phyloP scores from a whole-genome alignment of 2,797 vertebrate genomes.

The Anas capensis region DNA sequence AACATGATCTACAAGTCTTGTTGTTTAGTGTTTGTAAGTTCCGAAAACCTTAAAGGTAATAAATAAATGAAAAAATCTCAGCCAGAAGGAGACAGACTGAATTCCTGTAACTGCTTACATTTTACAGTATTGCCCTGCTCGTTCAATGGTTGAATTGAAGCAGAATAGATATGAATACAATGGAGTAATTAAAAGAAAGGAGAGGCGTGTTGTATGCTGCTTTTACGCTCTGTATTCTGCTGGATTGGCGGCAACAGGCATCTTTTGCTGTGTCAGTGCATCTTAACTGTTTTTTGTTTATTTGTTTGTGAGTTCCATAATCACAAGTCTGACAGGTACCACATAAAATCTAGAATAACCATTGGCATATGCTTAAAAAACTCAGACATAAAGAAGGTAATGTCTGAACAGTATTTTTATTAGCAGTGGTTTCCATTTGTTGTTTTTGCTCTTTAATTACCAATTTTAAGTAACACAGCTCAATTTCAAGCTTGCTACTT shows the following conservation, averaged over 20 bases:
- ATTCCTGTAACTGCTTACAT: neutral
- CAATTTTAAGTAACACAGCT: neutral
- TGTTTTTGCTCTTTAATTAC: neutral
- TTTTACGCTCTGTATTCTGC: neutral
- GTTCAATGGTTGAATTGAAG: neutral
- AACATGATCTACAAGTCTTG: neutral
- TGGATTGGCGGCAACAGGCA: neutral
- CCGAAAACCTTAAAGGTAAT: neutral
- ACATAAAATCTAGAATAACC: neutral
- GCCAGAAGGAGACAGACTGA: neutral
- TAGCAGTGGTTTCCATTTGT: neutral
- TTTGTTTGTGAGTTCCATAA: neutral
- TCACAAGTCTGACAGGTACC: neutral
- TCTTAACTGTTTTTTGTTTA: neutral
- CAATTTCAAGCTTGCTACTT: neutral
- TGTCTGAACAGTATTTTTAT: neutral
- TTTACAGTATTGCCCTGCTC: neutral
- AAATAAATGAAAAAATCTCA: neutral
- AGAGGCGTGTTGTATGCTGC: neutral
- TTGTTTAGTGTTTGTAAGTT: neutral
- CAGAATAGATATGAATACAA: neutral
- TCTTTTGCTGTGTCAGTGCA: neutral
- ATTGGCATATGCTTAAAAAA: neutral
- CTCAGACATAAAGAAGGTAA: neutral
- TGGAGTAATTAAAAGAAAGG: neutral